Conservation (phyloP, 2,113 vertebrate species). For the Paracyprichromis sp. region DNA sequence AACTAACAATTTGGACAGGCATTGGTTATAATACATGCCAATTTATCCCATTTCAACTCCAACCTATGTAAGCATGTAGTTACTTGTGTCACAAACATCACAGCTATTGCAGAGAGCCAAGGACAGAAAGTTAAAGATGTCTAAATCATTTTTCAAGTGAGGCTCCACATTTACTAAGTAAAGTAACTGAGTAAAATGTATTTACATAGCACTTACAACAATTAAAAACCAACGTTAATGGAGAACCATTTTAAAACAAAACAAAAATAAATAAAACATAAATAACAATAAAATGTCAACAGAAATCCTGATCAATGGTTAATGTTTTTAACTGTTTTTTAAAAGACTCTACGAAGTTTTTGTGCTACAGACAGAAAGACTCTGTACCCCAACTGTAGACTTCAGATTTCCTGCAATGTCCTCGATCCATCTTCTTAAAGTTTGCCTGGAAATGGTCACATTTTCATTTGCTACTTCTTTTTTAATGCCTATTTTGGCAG, state of each 20-base stretch:
- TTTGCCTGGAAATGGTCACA: not conserved
- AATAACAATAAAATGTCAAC: not conserved
- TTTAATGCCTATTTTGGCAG: not conserved
- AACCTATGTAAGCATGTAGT: not conserved
- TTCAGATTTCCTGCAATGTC: not conserved
- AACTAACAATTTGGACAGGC: not conserved
- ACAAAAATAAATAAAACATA: not conserved
- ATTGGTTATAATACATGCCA: not conserved
- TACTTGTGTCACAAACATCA: not conserved
- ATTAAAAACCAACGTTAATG: not conserved
- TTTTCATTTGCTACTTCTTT: not conserved
- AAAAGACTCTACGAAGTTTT: accelerated
- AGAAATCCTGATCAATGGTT: not conserved
- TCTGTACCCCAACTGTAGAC: not conserved
- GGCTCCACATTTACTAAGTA: not conserved
- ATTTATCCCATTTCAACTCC: not conserved
- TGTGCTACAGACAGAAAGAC: not conserved
- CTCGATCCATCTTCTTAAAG: not conserved
- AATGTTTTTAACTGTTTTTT: not conserved
- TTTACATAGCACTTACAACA: not conserved
- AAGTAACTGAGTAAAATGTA: not conserved
- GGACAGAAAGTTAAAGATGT: not conserved
- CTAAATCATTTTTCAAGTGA: not conserved
- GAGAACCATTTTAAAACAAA: not conserved
- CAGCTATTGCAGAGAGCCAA: not conserved